Base-by-base conservation (phyloP, 2,888 invertebrate species). In the Nematopogon swammerdamellus region DNA sequence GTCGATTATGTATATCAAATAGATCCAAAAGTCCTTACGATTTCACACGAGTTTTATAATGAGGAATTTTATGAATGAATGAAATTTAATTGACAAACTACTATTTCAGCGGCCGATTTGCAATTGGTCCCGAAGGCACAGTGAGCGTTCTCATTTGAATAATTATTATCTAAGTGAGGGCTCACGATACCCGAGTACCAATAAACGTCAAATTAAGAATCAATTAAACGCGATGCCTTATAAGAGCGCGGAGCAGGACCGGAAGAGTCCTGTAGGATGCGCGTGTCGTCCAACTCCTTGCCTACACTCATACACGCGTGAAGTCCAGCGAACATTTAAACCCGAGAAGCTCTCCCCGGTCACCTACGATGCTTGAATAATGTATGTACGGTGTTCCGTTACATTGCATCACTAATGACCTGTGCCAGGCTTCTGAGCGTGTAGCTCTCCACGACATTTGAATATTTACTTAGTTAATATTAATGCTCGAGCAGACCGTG, bases 341-440 rank as follows among this genome's bases (percentile, higher is more conserved):
- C 25, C 25, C 25, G 25, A 36, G 36, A 14, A 14, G 11, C 8
- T 36, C 36, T 48, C 49, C 19, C 47, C 11, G 49, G 47, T 49
- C 51, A 52, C 52, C 52, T 52, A 52, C 52, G 52, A 49, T 48
- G 48, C 48, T 50, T 53, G 53, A 53, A 53, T 53, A 51, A 53
- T 53, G 53, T 51, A 53, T 53, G 51, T 46, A 25, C 48, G 29
- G 53, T 65, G 72, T 74, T 72, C 73, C 75, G 75, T 73, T 70
- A 72, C 70, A 68, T 67, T 68, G 75, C 66, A 70, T 73, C 62
- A 59, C 67, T 71, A 74, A 75, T 70, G 73, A 69, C 55, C 64
- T 67, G 60, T 62, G 59, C 57, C 53, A 53, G 51, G 53, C 56
- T 54, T 51, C 52, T 55, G 53, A 44, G 48, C 49, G 50, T 49